Evolutionary conservation across 1,140 invertebrate genomes (phyloP).

Genomic region (Nasonia vitripennis): DNA sequence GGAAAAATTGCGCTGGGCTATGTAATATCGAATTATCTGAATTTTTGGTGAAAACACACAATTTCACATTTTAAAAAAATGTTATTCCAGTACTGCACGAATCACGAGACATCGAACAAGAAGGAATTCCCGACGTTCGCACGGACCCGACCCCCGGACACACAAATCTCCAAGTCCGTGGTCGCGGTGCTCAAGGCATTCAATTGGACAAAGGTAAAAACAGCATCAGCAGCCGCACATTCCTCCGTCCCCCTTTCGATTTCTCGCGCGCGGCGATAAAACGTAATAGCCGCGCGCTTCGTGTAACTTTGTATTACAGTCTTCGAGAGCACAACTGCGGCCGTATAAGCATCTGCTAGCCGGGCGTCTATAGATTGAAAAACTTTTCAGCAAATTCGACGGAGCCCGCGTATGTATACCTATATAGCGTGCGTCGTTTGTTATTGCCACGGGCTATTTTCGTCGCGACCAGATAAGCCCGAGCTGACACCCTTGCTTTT

Average conservation of each 20-base stretch:
- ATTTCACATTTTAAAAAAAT: background rate
- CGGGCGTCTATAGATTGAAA: background rate
- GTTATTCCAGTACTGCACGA: constrained; percentile 86
- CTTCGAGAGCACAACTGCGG: background rate
- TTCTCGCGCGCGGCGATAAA: background rate
- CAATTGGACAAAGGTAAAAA: constrained; percentile 86
- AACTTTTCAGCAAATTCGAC: background rate
- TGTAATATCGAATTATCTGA: no score
- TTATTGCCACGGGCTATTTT: background rate
- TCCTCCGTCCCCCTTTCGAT: background rate
- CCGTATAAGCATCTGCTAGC: background rate
- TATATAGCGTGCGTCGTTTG: no score
- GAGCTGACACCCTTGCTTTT: constrained; percentile 2
- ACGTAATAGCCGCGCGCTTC: no score
- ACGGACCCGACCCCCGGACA: constrained; percentile 92
- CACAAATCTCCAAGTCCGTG: constrained; percentile 93
- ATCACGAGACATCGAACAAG: constrained; percentile 91
- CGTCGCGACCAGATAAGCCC: background rate
- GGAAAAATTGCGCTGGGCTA: no score
- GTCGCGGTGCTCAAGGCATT: constrained; percentile 86
- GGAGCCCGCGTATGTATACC: background rate
- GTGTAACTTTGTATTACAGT: no score
- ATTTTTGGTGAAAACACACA: background rate
- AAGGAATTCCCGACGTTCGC: constrained; percentile 93
- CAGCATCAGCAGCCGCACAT: background rate